Conservation (phyloP, 2,113 vertebrate genomes). For the Nettapus auritus region DNA sequence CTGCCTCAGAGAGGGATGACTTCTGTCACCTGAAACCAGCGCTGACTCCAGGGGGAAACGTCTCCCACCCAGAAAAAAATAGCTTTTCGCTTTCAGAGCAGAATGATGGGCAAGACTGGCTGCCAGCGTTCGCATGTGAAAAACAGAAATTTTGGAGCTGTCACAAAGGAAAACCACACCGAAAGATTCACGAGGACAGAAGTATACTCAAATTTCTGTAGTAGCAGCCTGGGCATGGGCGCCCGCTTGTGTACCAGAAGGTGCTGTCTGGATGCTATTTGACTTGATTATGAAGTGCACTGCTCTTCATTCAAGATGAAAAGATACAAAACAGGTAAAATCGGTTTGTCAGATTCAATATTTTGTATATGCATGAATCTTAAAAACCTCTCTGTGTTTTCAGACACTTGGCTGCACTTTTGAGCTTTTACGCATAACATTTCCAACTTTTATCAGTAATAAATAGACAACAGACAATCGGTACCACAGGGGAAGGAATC, state of each 20-base stretch:
- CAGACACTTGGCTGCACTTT: neutral
- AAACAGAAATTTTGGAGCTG: neutral
- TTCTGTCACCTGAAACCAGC: neutral
- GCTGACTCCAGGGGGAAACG: neutral
- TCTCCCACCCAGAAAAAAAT: neutral
- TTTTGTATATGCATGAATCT: neutral
- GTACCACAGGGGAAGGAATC: neutral
- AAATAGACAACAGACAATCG: neutral
- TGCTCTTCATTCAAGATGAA: neutral
- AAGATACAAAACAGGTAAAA: neutral
- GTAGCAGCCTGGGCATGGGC: neutral
- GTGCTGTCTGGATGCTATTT: neutral
- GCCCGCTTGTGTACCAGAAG: neutral
- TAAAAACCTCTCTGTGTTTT: neutral
- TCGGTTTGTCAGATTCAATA: neutral
- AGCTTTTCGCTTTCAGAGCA: neutral
- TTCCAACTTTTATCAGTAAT: neutral
- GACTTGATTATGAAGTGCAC: neutral
- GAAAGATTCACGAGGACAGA: neutral
- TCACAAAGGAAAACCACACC: neutral
- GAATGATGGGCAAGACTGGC: neutral
- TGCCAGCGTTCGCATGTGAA: neutral
- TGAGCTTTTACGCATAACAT: neutral
- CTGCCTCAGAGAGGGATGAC: neutral
- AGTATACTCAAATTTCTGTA: neutral